These are phyloP conservation scores for Gasterosteus aculeatus DNA, from an alignment of 2,113 vertebrate genomes.

Conservation along the genomic window DNA sequence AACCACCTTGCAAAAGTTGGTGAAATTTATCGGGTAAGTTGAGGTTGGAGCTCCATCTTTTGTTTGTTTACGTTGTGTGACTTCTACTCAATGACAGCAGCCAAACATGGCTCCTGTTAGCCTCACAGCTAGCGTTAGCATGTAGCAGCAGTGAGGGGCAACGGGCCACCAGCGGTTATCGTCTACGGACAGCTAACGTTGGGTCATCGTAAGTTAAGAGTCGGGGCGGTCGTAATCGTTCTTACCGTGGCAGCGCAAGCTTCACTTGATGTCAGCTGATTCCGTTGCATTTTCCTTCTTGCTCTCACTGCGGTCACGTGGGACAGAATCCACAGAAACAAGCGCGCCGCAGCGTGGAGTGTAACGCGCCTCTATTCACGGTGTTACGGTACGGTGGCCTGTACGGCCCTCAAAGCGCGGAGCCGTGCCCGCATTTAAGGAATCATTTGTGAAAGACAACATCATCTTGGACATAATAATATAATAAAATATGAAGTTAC, in stretches of 20 bases:
- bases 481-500: no score
- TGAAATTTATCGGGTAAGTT: neutral
- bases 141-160: neutral
- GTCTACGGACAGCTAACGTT: neutral
- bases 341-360: no score
- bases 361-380: no score
- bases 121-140: neutral
- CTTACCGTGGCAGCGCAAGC: neutral
- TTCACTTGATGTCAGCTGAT: neutral
- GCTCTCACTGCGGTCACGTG: no score
- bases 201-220: neutral
- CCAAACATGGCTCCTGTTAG: constrained; percentile 7
- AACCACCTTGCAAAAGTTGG: no score
- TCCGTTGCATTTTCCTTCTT: neutral
- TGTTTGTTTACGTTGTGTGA: neutral
- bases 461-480: no score
- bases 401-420: no score
- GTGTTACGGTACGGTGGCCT: no score
- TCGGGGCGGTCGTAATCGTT: neutral
- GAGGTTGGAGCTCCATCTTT: neutral
- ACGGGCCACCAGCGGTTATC: neutral
- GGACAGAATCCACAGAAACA: no score
- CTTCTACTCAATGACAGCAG: constrained; percentile 12
- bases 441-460: no score
- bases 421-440: no score